A percentile compares a stretch with the other conserved stretches of the same genome.
These are phyloP conservation scores for Xestobium rufovillosum DNA, from an alignment of 2,888 invertebrate species.

Conservation along the genomic window DNA sequence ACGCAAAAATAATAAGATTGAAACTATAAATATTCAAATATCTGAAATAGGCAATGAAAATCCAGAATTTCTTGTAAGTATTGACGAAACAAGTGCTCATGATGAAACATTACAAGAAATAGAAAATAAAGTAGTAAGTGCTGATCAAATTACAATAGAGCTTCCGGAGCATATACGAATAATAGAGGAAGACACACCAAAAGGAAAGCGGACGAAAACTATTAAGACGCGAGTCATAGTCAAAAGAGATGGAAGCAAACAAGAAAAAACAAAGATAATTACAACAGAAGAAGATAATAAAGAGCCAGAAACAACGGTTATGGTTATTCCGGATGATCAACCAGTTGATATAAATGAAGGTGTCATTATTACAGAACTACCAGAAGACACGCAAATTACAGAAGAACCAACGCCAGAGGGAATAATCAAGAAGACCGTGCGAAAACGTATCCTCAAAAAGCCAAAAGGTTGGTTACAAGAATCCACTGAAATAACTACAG, in stretches of 20 bases:
- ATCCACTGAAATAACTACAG: slow-evolving; percentile 14
- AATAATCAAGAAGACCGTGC: slow-evolving; percentile 21
- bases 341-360: not conserved
- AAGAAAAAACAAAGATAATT: slow-evolving; percentile 28
- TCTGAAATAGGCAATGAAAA: slow-evolving; percentile 25
- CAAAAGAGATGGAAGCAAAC: slow-evolving; percentile 30
- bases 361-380: slow-evolving; percentile 8
- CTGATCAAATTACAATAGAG: slow-evolving; percentile 35
- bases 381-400: slow-evolving; percentile 23
- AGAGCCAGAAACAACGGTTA: slow-evolving; percentile 17
- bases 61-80: slow-evolving; percentile 12
- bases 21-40: slow-evolving; percentile 38
- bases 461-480: slow-evolving; percentile 27
- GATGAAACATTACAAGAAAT: slow-evolving; percentile 25
- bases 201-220: slow-evolving; percentile 28
- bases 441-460: slow-evolving; percentile 30
- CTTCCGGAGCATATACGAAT: slow-evolving; percentile 41
- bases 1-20: slow-evolving; percentile 38
- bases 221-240: slow-evolving; percentile 34
- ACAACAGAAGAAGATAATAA: slow-evolving; percentile 26
- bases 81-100: slow-evolving; percentile 25
- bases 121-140: too few species aligned
- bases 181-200: slow-evolving; percentile 31
- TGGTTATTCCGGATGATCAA: slow-evolving; percentile 11
- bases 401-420: slow-evolving; percentile 19